A percentile compares a stretch with the other conserved stretches of the same genome.
Evolutionary conservation across 2,888 invertebrate species (phyloP).

Genomic region (Orthonychiurus folsomi): DNA sequence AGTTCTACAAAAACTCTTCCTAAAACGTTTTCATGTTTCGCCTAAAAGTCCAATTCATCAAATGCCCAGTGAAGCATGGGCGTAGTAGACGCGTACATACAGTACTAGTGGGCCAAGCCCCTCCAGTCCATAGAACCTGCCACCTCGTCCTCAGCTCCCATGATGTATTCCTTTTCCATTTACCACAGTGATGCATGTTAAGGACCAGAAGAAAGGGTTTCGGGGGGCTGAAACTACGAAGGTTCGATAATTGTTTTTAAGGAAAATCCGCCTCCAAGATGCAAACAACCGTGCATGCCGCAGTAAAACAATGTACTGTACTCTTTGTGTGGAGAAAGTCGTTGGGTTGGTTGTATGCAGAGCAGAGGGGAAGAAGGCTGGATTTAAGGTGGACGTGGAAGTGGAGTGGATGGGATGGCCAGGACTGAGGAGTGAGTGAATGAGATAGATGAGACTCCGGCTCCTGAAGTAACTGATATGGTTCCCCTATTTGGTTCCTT

Average conservation of each 20-base stretch:
- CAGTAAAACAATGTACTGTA: too few species aligned
- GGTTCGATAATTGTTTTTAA: not conserved
- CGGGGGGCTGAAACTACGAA: not conserved
- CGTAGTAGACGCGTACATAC: too few species aligned
- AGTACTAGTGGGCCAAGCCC: too few species aligned
- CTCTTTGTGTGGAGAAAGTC: too few species aligned
- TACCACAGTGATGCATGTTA: too few species aligned
- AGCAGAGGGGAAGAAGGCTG: not conserved
- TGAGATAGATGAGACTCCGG: not conserved
- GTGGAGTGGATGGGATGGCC: not conserved
- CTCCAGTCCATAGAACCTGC: too few species aligned
- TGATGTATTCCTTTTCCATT: too few species aligned
- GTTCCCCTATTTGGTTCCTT: not conserved
- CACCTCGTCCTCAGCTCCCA: too few species aligned
- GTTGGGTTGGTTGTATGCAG: too few species aligned
- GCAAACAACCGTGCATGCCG: too few species aligned
- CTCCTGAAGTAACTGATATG: not conserved
- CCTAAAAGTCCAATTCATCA: constrained; percentile 1
- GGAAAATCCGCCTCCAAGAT: not conserved
- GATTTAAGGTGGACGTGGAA: not conserved
- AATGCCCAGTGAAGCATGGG: not conserved
- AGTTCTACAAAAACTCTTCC: too few species aligned
- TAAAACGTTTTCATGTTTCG: not conserved
- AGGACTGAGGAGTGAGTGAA: not conserved
- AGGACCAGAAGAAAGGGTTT: too few species aligned